Conservation (phyloP, 2,113 vertebrate species). For the Lepus timidus region DNA sequence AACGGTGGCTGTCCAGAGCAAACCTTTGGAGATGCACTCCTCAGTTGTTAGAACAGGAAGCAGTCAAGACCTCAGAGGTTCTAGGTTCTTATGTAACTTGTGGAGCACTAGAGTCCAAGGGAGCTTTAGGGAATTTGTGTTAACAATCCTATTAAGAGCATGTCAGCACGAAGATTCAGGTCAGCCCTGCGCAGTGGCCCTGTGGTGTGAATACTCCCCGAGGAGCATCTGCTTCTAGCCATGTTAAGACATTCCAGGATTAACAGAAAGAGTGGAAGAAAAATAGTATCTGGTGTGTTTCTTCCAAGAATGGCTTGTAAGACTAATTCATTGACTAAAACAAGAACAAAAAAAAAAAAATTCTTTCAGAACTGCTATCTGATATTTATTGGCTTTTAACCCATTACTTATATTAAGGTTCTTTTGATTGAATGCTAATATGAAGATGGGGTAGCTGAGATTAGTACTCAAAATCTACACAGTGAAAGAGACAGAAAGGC, state of each 20-base stretch:
- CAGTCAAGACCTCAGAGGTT: neutral
- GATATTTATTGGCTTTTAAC: neutral
- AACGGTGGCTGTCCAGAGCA: neutral
- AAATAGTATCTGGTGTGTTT: slow-evolving; percentile 36
- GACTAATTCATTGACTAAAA: neutral
- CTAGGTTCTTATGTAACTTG: neutral
- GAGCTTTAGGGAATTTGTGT: neutral
- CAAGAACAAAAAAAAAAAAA: neutral
- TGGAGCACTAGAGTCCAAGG: neutral
- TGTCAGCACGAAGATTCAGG: slow-evolving; percentile 30
- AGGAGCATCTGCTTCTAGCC: slow-evolving; percentile 59
- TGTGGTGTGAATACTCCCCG: slow-evolving; percentile 46
- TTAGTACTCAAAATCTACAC: neutral
- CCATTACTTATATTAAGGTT: neutral
- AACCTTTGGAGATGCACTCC: neutral
- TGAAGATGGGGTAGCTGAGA: neutral
- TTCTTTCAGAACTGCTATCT: neutral
- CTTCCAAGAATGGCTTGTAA: slow-evolving; percentile 54
- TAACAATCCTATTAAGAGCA: neutral
- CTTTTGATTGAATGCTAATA: neutral
- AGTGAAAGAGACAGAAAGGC: neutral
- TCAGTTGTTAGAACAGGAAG: neutral
- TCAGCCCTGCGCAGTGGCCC: slow-evolving; percentile 48
- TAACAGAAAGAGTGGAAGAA: slow-evolving; percentile 73
- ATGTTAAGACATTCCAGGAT: slow-evolving; percentile 64